These are phyloP conservation scores for Andrena bucephala DNA, from an alignment of 2,888 invertebrate genomes.

Conservation along the genomic window DNA sequence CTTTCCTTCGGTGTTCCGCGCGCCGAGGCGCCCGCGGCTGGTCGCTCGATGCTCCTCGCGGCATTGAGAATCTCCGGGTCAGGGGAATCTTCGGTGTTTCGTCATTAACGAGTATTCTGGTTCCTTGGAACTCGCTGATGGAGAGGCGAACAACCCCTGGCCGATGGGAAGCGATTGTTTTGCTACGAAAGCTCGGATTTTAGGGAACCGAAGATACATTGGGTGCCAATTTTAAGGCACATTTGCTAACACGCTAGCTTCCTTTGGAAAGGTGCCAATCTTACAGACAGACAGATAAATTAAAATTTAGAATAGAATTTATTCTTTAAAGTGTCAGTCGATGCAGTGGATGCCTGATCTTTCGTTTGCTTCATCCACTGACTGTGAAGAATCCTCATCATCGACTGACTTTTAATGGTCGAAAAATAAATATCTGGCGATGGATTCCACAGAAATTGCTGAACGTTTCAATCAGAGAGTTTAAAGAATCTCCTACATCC, in stretches of 20 bases:
- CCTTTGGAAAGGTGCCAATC: neutral
- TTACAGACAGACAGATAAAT: neutral
- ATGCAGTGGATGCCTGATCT: too few relatives aligned
- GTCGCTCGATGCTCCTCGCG: neutral
- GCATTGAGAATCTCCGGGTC: neutral
- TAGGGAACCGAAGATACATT: neutral
- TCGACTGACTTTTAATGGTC: too few relatives aligned
- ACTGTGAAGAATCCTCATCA: too few relatives aligned
- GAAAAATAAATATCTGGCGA: neutral
- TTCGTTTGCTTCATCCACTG: too few relatives aligned
- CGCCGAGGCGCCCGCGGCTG: constrained; percentile 21
- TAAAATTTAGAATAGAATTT: neutral
- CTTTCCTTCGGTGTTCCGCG: constrained; percentile 57
- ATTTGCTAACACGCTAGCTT: neutral
- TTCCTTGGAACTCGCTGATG: neutral
- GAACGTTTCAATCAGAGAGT: neutral
- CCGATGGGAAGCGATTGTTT: neutral
- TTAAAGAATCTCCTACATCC: neutral
- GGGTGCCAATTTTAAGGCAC: constrained; percentile 12
- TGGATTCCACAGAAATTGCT: neutral
- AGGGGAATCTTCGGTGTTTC: neutral
- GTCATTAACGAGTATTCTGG: neutral
- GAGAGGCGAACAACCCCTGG: neutral
- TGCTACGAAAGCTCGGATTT: constrained; percentile 3
- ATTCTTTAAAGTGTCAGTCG: too few relatives aligned